Base-by-base conservation (phyloP, 1,140 invertebrate genomes). In the Eubasilissa regina region DNA sequence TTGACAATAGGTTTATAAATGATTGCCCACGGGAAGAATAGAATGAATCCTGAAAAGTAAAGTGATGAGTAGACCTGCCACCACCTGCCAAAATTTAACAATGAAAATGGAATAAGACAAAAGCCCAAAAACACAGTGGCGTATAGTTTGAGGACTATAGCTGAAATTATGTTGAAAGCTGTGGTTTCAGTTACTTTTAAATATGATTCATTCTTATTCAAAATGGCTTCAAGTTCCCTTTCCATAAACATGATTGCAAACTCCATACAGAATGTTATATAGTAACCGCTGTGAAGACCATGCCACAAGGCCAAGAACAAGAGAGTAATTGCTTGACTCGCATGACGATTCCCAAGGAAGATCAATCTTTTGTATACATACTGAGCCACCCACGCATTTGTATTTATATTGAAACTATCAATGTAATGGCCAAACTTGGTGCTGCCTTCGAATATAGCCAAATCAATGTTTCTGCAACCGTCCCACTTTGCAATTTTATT, bases 251-350 rank as follows among this genome's bases (percentile, higher is more conserved):
- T 95, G 55, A 97, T 93, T 19, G 95, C 86, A 84, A 98, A 98
- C 86, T 99, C 97, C 86, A 97, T 93, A 53, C 96, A 92, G 88
- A 99, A 99, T 58, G 94, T 94, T 81, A 96, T 89, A 85, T 97
- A 99, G 84, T 99, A 99, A 3, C 97, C 97, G 11, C 93, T 93
- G 83, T 97, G 94, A 53, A 96, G 92, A 13, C 97, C 97, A 86
- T 99, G 97, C 97, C 97, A 99, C 0, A 98, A 79, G 0, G 97
- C 96, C 10, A 99, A 90, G 87, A 98, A 99, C 0, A 93, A 55
- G 15, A 99, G 88, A 0, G 97, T 95, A 0, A 92, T 90, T 3
- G 92, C 86, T 87, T 98, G 97, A 74, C 97, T 98, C 6, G 95
- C 87, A n/a, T 93, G 89, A 44, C 94, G 93, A 86, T 95, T 97